Conservation (phyloP, 1,140 invertebrate genomes). For the Tigriopus japonicus region DNA sequence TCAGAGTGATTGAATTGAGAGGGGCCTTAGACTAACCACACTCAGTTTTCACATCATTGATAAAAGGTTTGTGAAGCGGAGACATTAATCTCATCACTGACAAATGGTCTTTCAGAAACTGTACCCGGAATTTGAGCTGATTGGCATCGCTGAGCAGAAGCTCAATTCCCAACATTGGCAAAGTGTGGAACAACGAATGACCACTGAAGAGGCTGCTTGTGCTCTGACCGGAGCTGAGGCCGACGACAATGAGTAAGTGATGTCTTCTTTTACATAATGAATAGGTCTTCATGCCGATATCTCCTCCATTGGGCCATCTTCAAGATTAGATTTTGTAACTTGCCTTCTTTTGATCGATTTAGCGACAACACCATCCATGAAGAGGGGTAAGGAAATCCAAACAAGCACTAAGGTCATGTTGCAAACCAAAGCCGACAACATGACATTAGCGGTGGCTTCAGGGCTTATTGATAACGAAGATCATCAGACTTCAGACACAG, state of each 20-base stretch:
- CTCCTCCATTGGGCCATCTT: not conserved
- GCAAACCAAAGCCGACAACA: not conserved
- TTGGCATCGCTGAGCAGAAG: conserved; percentile 94
- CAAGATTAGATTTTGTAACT: not conserved
- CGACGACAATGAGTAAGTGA: conserved; percentile 7
- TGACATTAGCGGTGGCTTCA: no score
- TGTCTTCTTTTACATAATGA: not conserved
- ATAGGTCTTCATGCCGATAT: not conserved
- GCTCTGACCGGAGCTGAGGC: conserved; percentile 47
- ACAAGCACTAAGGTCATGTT: not conserved
- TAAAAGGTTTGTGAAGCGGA: no score
- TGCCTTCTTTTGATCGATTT: not conserved
- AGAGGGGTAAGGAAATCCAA: not conserved
- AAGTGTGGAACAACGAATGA: conserved; percentile 73
- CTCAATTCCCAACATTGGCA: conserved; percentile 94
- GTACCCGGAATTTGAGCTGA: conserved; percentile 94
- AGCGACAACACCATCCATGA: no score
- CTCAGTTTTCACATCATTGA: no score
- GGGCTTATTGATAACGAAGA: no score
- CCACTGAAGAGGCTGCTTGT: conserved; percentile 89
- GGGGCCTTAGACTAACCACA: no score
- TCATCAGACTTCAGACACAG: no score
- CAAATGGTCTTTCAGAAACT: conserved; percentile 58
- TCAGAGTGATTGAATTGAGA: no score
- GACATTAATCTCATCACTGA: not conserved